phyloP scores from a whole-genome alignment of 2,797 vertebrate genomes.

The Melanogrammus aeglefinus region DNA sequence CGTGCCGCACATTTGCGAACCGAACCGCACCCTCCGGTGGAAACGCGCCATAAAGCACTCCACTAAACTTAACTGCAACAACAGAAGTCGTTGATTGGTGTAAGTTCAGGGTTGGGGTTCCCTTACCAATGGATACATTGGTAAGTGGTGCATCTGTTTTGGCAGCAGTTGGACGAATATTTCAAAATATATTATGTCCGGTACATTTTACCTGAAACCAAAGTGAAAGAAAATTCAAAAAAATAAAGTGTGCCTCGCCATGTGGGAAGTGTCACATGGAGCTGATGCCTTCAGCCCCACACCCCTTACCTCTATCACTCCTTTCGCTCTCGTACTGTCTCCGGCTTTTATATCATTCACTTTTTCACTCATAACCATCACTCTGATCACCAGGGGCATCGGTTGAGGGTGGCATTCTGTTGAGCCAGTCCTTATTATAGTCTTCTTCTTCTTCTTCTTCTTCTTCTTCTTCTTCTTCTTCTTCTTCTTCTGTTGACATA shows the following conservation, averaged over 20 bases:
- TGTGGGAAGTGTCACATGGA: slow-evolving; percentile 44
- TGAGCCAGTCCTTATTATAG: slow-evolving; percentile 12
- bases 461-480: too few species aligned
- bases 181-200: not conserved
- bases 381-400: slow-evolving; percentile 46
- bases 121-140: too few species aligned
- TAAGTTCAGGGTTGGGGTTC: not conserved
- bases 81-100: not conserved
- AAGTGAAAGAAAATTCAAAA: not conserved
- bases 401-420: slow-evolving; percentile 34
- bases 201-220: not conserved
- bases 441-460: too few species aligned
- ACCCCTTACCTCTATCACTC: slow-evolving; percentile 27
- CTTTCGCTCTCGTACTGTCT: not conserved
- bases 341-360: slow-evolving; percentile 20
- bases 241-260: slow-evolving; percentile 29
- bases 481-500: not conserved
- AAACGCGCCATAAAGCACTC: too few species aligned
- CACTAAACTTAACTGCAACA: too few species aligned
- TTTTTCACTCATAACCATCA: slow-evolving; percentile 23
- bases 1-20: too few species aligned
- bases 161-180: not conserved
- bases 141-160: not conserved
- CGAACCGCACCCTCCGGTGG: too few species aligned
- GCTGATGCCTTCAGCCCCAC: slow-evolving; percentile 26